phyloP scores from a whole-genome alignment of 2,113 vertebrate genomes.

The Gambusia affinis region DNA sequence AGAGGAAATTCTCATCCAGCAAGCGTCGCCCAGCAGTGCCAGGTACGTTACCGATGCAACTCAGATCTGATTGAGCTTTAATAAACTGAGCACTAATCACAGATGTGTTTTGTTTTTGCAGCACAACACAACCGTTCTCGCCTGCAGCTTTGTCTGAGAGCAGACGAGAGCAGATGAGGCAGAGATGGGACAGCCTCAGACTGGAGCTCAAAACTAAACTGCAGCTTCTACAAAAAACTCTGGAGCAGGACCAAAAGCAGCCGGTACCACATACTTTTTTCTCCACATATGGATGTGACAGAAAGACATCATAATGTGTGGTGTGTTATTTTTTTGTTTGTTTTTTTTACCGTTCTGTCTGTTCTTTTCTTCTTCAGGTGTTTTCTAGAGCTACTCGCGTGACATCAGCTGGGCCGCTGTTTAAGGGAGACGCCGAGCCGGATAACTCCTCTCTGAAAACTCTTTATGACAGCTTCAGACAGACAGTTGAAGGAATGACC shows the following conservation, averaged over 20 bases:
- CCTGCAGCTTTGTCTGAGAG: slow-evolving; percentile 79
- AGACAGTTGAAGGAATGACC: slow-evolving; percentile 82
- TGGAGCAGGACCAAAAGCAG: slow-evolving; percentile 87
- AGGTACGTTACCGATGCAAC: slow-evolving; percentile 23
- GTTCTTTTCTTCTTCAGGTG: slow-evolving; percentile 70
- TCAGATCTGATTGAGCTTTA: not conserved
- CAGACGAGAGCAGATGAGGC: slow-evolving; percentile 82
- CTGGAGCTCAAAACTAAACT: slow-evolving; percentile 89
- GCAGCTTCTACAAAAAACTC: slow-evolving; percentile 83
- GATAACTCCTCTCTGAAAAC: slow-evolving; percentile 83
- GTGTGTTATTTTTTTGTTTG: too few relatives aligned
- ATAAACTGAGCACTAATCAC: not conserved
- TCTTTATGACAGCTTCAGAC: slow-evolving; percentile 83
- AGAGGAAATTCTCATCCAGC: slow-evolving; percentile 91
- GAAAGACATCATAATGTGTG: not conserved
- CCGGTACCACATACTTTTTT: slow-evolving; percentile 72
- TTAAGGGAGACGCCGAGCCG: slow-evolving; percentile 79
- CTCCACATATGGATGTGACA: too few relatives aligned
- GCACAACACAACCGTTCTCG: slow-evolving; percentile 81
- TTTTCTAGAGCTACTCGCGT: slow-evolving; percentile 85
- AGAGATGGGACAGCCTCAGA: slow-evolving; percentile 89
- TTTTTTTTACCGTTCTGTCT: not conserved
- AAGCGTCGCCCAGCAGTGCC: slow-evolving; percentile 77
- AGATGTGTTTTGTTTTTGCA: slow-evolving; percentile 60
- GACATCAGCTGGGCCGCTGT: slow-evolving; percentile 77